phyloP scores from a whole-genome alignment of 2,113 vertebrate genomes.

The Saguinus midas region DNA sequence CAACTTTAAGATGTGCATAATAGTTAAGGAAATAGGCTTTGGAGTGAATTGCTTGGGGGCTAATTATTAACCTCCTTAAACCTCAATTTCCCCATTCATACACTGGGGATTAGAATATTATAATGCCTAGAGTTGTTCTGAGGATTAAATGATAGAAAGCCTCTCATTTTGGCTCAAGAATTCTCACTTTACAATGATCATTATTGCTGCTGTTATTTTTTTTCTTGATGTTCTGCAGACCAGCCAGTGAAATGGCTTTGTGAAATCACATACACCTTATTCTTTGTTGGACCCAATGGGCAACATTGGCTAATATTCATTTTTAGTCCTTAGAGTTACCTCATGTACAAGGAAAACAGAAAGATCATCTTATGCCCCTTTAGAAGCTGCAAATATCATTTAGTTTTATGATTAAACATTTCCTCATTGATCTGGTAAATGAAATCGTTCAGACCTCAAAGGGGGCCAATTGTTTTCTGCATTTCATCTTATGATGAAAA shows the following conservation, averaged over 20 bases:
- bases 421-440: not conserved
- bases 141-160: not conserved
- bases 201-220: not conserved
- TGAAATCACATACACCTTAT: not conserved
- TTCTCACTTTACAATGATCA: not conserved
- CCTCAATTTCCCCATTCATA: not conserved
- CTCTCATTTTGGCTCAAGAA: not conserved
- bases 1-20: not conserved
- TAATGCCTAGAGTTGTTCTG: not conserved
- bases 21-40: not conserved
- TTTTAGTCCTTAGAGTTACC: not conserved
- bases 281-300: not conserved
- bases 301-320: not conserved
- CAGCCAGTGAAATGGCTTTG: not conserved
- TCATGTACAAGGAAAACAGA: not conserved
- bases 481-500: not conserved
- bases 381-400: not conserved
- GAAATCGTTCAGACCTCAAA: not conserved
- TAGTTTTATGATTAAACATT: constrained; percentile 6
- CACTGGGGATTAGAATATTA: not conserved
- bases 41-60: not conserved
- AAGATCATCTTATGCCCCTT: not conserved
- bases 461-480: not conserved
- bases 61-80: not conserved
- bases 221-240: not conserved